Conservation (phyloP, 2,113 vertebrate genomes). For the Myiopsitta monachus region DNA sequence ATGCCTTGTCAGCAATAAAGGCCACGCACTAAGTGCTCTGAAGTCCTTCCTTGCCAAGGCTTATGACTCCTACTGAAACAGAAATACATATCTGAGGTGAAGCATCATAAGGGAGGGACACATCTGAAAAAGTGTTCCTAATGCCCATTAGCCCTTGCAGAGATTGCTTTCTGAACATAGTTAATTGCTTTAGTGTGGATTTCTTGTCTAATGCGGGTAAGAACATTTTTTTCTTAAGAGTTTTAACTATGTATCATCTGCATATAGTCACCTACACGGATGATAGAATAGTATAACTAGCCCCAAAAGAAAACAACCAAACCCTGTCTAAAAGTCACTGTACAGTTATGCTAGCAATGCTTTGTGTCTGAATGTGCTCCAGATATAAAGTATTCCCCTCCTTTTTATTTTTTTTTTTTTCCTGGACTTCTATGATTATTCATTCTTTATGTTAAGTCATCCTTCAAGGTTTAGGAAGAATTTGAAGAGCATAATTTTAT, state of each 20-base stretch:
- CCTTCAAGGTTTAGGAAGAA: neutral
- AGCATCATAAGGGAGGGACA: neutral
- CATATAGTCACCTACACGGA: rapidly evolving
- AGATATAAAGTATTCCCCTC: neutral
- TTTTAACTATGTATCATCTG: neutral
- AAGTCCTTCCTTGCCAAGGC: neutral
- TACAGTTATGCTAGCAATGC: neutral
- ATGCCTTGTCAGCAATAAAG: neutral
- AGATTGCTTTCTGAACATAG: neutral
- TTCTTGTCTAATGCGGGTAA: neutral
- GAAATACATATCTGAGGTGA: neutral
- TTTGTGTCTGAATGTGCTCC: neutral
- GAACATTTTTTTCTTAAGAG: neutral
- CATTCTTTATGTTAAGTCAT: neutral
- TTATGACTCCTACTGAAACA: neutral
- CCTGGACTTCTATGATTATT: neutral
- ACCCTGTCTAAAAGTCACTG: neutral
- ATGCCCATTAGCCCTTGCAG: neutral
- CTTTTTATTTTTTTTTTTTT: neutral
- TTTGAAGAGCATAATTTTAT: neutral
- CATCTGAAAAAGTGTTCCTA: neutral
- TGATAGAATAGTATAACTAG: neutral
- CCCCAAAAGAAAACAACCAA: neutral
- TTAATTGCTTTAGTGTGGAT: neutral
- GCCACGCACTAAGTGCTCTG: rapidly evolving